A percentile compares a stretch with the other conserved stretches of the same genome.
Conservation (phyloP, 2,888 invertebrate species). For the Andricus quercusramuli region DNA sequence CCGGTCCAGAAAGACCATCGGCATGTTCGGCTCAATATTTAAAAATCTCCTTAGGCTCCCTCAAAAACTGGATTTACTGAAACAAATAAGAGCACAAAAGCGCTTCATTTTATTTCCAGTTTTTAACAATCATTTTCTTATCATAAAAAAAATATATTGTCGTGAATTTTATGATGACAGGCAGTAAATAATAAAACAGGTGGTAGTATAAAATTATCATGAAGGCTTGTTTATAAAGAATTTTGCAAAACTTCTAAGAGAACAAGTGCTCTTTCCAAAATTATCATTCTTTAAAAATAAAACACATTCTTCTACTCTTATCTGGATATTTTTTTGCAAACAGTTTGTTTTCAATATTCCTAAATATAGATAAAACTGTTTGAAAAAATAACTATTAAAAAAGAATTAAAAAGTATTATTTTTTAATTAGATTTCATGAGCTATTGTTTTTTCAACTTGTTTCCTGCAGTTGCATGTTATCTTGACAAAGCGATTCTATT, state of each 20-base stretch:
- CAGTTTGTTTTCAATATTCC: too few species aligned
- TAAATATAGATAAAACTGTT: too few species aligned
- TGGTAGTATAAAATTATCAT: background rate
- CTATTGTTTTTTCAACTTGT: too few species aligned
- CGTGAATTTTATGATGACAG: background rate
- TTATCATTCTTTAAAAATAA: background rate
- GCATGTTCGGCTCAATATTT: slow-evolving; percentile 80
- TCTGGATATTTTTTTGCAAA: too few species aligned
- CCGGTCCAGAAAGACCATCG: slow-evolving; percentile 87
- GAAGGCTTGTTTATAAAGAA: background rate
- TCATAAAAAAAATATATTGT: background rate
- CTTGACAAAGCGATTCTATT: too few species aligned
- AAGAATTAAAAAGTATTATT: too few species aligned
- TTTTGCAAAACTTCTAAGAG: background rate
- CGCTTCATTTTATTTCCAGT: background rate
- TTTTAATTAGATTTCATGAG: too few species aligned
- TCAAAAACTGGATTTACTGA: slow-evolving; percentile 10
- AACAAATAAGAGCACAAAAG: background rate
- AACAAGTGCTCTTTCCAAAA: background rate
- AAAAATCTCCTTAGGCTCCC: background rate
- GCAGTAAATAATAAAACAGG: background rate
- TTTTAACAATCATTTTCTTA: background rate
- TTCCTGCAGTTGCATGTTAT: too few species aligned
- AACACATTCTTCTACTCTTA: background rate
- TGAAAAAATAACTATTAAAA: too few species aligned